Evolutionary conservation across 2,888 invertebrate species (phyloP).

Genomic region (Pardosa pseudoannulata): DNA sequence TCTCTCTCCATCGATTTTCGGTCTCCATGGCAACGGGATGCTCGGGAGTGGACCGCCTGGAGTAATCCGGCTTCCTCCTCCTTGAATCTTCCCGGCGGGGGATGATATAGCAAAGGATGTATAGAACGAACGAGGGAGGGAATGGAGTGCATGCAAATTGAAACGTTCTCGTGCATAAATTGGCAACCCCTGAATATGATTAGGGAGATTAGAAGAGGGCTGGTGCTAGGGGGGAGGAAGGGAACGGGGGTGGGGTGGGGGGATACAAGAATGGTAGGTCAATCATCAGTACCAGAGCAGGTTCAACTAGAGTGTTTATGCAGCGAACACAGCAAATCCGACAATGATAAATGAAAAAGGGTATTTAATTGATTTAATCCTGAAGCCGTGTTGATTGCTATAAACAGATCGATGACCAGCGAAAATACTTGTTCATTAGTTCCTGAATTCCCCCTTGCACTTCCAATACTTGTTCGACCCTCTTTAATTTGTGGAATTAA

Average conservation of each 20-base stretch:
- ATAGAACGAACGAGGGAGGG: not conserved
- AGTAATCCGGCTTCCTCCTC: not conserved
- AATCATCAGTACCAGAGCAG: not conserved
- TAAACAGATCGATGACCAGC: not conserved
- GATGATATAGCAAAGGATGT: not conserved
- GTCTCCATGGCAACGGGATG: conserved; percentile 39
- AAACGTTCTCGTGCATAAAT: conserved; percentile 68
- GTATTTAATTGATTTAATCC: conserved; percentile 12
- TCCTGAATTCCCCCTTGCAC: not conserved
- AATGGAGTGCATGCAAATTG: conserved; percentile 61
- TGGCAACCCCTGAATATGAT: conserved; percentile 68
- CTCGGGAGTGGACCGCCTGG: conserved; percentile 35
- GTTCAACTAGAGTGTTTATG: not conserved
- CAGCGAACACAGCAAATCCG: not conserved
- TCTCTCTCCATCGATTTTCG: conserved; percentile 29
- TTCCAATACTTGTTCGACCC: not conserved
- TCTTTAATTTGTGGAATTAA: not conserved
- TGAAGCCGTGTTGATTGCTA: not conserved
- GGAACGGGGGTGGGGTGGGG: not conserved
- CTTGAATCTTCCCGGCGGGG: conserved; percentile 20
- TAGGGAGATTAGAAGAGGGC: conserved; percentile 58
- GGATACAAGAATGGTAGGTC: not conserved
- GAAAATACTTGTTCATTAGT: not conserved
- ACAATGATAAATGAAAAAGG: conserved; percentile 8
- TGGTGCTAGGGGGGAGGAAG: conserved; percentile 13